phyloP scores from a whole-genome alignment of 2,888 invertebrate species.

The Pharmacophagus antenor region DNA sequence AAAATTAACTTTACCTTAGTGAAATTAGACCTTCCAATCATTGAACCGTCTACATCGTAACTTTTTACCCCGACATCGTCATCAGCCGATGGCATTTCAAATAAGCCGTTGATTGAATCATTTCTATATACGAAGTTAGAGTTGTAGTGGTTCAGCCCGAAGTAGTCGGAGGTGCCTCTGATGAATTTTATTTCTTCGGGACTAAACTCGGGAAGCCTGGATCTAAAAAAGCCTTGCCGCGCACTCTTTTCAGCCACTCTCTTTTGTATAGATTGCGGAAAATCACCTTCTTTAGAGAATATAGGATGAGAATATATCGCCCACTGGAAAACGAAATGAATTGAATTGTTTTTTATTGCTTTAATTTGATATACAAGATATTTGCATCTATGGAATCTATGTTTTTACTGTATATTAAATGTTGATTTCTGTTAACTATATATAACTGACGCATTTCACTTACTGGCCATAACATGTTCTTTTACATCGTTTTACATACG shows the following conservation, averaged over 20 bases:
- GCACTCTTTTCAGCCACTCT: conserved; percentile 26
- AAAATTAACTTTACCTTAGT: conserved; percentile 35
- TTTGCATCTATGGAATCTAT: not conserved
- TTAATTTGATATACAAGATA: not conserved
- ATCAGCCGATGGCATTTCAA: conserved; percentile 39
- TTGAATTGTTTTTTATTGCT: no score
- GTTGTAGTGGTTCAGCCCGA: conserved; percentile 31
- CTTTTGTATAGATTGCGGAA: conserved; percentile 26
- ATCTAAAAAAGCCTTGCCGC: conserved; percentile 26
- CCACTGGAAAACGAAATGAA: no score
- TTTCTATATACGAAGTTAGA: conserved; percentile 28
- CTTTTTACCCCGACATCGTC: conserved; percentile 39
- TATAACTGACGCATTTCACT: no score
- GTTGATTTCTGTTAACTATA: no score
- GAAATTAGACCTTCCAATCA: conserved; percentile 32
- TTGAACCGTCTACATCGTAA: conserved; percentile 33
- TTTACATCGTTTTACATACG: no score
- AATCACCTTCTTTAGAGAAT: conserved; percentile 30
- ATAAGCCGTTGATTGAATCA: conserved; percentile 24
- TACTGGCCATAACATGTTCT: no score
- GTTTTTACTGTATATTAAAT: no score
- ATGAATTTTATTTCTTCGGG: conserved; percentile 29
- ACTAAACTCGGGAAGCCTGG: conserved; percentile 29
- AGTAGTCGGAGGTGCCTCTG: conserved; percentile 29
- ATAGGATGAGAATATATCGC: conserved; percentile 25